Evolutionary conservation across 2,797 vertebrate genomes (phyloP).

Genomic region (Manis pentadactyla): DNA sequence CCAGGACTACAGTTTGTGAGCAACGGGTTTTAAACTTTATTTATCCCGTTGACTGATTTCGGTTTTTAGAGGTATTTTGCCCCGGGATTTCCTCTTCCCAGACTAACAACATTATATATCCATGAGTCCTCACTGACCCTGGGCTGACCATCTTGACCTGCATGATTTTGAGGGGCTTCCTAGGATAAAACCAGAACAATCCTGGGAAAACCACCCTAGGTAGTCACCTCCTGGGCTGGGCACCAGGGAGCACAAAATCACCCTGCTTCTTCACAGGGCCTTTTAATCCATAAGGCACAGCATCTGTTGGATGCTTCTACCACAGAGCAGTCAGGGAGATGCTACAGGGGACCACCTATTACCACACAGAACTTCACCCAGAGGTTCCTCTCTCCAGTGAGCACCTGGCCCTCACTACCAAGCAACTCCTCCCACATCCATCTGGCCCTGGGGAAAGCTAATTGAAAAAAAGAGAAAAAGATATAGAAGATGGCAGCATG

Average conservation of each 20-base stretch:
- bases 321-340: background rate
- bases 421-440: background rate
- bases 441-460: background rate
- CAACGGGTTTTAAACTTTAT: too few relatives aligned
- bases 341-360: background rate
- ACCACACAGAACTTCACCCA: background rate
- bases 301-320: background rate
- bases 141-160: background rate
- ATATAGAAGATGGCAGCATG: too few relatives aligned
- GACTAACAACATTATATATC: background rate
- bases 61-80: too few relatives aligned
- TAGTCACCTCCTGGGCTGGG: background rate
- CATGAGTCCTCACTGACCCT: background rate
- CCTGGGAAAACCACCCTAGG: background rate
- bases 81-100: too few relatives aligned
- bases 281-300: background rate
- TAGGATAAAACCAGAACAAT: background rate
- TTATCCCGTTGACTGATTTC: too few relatives aligned
- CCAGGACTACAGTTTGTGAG: too few relatives aligned
- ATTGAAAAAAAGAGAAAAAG: slow-evolving; percentile 39
- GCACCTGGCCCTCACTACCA: background rate
- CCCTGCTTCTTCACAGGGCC: background rate
- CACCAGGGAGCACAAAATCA: background rate
- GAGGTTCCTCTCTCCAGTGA: background rate
- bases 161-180: background rate